These are phyloP conservation scores for Hemicrepidius hirtus DNA, from an alignment of 2,888 invertebrate genomes.

Conservation along the genomic window DNA sequence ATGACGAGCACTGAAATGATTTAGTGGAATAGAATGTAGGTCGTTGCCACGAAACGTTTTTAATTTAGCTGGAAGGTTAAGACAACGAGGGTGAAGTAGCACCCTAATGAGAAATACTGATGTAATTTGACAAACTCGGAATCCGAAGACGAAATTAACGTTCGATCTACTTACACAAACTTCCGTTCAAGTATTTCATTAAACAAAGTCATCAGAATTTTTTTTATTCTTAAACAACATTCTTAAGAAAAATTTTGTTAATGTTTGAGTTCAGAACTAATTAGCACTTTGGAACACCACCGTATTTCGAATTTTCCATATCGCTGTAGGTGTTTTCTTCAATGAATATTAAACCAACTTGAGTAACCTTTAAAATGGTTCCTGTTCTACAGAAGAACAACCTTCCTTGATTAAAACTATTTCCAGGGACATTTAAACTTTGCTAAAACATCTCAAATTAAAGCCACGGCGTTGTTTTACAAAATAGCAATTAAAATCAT, in stretches of 20 bases:
- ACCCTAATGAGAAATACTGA: conserved; percentile 11
- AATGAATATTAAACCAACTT: conserved; percentile 12
- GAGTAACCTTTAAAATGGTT: neutral
- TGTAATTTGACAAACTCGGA: conserved; percentile 24
- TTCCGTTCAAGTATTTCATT: neutral
- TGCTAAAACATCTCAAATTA: too few relatives aligned
- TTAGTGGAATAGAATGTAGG: conserved; percentile 14
- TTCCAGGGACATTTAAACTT: neutral
- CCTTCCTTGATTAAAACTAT: too few relatives aligned
- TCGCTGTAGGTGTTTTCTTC: neutral
- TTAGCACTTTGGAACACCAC: conserved; percentile 2
- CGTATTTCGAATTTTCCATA: conserved; percentile 1
- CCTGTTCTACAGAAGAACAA: neutral
- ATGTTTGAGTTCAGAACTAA: conserved; percentile 10
- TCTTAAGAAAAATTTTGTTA: neutral
- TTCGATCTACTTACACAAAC: neutral
- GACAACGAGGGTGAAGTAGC: conserved; percentile 11
- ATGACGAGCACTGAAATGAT: neutral
- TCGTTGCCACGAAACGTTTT: conserved; percentile 21
- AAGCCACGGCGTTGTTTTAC: too few relatives aligned
- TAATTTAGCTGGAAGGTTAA: conserved; percentile 20
- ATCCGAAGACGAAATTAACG: conserved; percentile 4
- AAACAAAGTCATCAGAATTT: neutral
- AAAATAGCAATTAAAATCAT: too few relatives aligned
- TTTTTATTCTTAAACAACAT: neutral